Evolutionary conservation across 1,140 invertebrate genomes (phyloP), one percentile per base, ranked within the genome.

Genomic region (Drosophila jambulina): DNA sequence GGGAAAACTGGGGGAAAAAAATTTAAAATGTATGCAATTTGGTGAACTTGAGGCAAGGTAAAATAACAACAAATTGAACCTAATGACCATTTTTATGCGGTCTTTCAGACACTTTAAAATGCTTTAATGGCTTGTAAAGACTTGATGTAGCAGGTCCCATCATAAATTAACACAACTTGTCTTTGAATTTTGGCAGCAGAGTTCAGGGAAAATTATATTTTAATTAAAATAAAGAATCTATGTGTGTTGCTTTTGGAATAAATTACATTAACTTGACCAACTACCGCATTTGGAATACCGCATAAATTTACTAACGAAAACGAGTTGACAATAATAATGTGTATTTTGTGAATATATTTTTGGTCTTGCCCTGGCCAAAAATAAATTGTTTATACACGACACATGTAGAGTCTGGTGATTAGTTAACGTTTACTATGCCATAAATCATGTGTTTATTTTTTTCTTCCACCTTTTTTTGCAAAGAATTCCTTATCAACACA

Each of bases 41-140:
- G 48, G 54, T 81, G 70, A 83, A 88, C 84, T 87, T 88, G 77
- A 49, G 38, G 21, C 80, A 79, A 83, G 80, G 84, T 65, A 67
- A 77, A 61, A 69, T 49, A 49, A 59, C 40, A 68, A 65, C 51
- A 68, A 71, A 61, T 49, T 45, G 34, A 42, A 58, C 36, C 54
- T 59, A 59, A 49, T 65, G 45, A 25, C 10, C 7, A 65, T 70
- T 51, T 75, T 75, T 48, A 78, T 76, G 57, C 23, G 25, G 67
- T 27, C 46, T 53, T 25, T 57, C 46, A 62, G 77, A 71, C 72
- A 69, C 51, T 59, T 68, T 76, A 62, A 87, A 64, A 72, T 62
- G 49, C 17, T 70, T 48, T 68, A 87, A 87, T 88, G 72, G 64
- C 32, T 56, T 77, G 63, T 67, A 88, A 80, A 49, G 36, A 74